Percentiles rank a stretch among this genome's conserved stretches.
These are phyloP conservation scores for Drosophila micromelanica DNA, from an alignment of 1,140 invertebrate species.

Conservation along the genomic window DNA sequence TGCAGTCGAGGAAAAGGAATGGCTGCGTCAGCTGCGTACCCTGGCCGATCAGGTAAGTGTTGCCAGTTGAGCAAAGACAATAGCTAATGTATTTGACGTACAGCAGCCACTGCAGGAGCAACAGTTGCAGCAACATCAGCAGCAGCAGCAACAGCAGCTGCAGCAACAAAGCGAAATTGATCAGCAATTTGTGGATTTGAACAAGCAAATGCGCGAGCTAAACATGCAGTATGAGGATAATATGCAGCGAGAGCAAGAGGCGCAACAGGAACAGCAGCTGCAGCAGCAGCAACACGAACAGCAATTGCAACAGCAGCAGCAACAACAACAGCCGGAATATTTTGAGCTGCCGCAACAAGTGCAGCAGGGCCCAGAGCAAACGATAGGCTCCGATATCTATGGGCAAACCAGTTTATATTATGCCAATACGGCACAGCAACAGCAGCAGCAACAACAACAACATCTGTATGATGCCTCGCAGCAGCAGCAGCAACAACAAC, in stretches of 20 bases:
- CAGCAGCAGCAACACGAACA: conserved; percentile 3
- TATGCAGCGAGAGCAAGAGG: conserved; percentile 28
- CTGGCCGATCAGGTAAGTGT: conserved; percentile 75
- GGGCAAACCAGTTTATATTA: conserved; percentile 61
- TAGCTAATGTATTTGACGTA: neutral
- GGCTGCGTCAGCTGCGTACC: conserved; percentile 85
- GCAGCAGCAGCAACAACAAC: conserved; percentile 7
- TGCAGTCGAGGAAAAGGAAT: conserved; percentile 85
- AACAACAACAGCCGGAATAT: conserved; percentile 42
- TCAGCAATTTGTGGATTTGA: conserved; percentile 81
- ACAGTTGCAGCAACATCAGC: conserved; percentile 25
- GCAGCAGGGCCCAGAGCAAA: conserved; percentile 32
- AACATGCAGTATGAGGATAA: conserved; percentile 77
- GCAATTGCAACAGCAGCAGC: neutral
- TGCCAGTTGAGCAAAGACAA: neutral
- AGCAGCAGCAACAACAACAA: conserved; percentile 23
- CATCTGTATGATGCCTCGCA: conserved; percentile 41
- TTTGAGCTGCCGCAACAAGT: conserved; percentile 42
- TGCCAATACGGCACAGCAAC: conserved; percentile 47
- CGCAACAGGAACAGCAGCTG: conserved; percentile 11
- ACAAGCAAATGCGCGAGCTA: conserved; percentile 78
- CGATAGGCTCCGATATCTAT: conserved; percentile 38
- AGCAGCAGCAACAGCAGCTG: conserved; percentile 32
- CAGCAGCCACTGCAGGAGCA: conserved; percentile 28
- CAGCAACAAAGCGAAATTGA: conserved; percentile 69